Evolutionary conservation across 2,888 invertebrate species (phyloP).

Genomic region (Drosophila stalkeri): DNA sequence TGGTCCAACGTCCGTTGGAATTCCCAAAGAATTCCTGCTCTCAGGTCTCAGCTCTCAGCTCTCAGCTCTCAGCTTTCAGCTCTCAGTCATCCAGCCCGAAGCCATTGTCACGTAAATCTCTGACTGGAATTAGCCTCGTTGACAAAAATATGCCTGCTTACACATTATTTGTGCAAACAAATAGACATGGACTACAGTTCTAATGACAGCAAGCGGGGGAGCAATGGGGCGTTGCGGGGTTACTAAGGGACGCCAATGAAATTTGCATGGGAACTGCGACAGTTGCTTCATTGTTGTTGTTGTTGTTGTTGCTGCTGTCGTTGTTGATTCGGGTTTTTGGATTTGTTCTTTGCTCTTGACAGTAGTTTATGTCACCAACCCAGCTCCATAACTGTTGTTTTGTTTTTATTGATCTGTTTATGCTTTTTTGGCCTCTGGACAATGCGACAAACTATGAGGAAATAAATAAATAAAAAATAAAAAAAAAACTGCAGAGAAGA

Average conservation of each 20-base stretch:
- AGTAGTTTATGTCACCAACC: slow-evolving; percentile 38
- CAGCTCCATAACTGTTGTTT: slow-evolving; percentile 31
- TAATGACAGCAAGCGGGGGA: background rate
- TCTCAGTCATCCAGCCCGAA: slow-evolving; percentile 13
- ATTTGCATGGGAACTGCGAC: slow-evolving; percentile 77
- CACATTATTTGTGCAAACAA: slow-evolving; percentile 80
- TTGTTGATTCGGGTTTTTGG: slow-evolving; percentile 22
- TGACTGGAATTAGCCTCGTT: slow-evolving; percentile 81
- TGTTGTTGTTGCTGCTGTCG: slow-evolving; percentile 30
- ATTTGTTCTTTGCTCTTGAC: slow-evolving; percentile 43
- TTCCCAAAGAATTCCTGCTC: slow-evolving; percentile 24
- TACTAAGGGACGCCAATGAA: slow-evolving; percentile 39
- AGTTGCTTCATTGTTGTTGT: slow-evolving; percentile 56
- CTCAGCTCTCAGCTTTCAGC: background rate
- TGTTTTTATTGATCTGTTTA: slow-evolving; percentile 78
- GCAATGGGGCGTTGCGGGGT: background rate
- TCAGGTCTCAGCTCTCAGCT: slow-evolving; percentile 7
- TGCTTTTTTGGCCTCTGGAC: slow-evolving; percentile 56
- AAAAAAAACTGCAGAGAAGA: slow-evolving; percentile 7
- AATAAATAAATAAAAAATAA: slow-evolving; percentile 25
- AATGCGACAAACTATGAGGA: slow-evolving; percentile 26
- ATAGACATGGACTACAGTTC: slow-evolving; percentile 65
- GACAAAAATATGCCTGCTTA: slow-evolving; percentile 82
- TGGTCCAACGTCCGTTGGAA: slow-evolving; percentile 1
- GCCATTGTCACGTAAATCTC: slow-evolving; percentile 81